phyloP scores from a whole-genome alignment of 2,797 vertebrate genomes.

The Alcedo quadribrachys region DNA sequence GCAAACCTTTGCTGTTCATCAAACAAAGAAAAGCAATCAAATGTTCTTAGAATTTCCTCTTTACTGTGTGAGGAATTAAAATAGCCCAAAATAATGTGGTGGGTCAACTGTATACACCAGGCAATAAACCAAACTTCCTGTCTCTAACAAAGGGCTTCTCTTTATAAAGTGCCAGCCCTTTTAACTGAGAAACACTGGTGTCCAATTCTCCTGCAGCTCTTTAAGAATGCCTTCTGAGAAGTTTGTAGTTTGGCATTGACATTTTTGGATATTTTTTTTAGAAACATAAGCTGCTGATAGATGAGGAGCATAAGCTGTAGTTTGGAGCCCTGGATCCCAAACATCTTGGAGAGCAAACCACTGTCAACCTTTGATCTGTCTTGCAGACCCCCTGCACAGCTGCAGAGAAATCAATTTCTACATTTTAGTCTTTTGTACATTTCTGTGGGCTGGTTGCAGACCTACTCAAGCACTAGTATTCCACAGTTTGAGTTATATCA shows the following conservation, averaged over 20 bases:
- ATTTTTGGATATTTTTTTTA: neutral
- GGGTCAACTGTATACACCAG: slow-evolving; percentile 58
- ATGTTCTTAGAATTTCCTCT: slow-evolving; percentile 58
- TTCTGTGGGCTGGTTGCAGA: neutral
- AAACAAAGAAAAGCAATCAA: slow-evolving; percentile 63
- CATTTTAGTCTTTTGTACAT: neutral
- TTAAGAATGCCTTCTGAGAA: slow-evolving; percentile 40
- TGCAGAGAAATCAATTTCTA: neutral
- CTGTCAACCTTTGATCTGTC: slow-evolving; percentile 5
- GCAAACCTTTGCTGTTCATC: slow-evolving; percentile 38
- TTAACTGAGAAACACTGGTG: slow-evolving; percentile 51
- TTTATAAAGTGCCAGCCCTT: slow-evolving; percentile 63
- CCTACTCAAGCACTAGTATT: neutral
- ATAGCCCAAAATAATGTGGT: slow-evolving; percentile 64
- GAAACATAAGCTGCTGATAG: slow-evolving; percentile 37
- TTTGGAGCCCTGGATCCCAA: slow-evolving; percentile 1
- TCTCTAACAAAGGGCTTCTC: slow-evolving; percentile 62
- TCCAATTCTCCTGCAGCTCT: slow-evolving; percentile 47
- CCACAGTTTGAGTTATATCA: neutral
- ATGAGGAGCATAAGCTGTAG: slow-evolving; percentile 20
- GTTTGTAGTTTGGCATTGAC: slow-evolving; percentile 20
- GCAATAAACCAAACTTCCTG: slow-evolving; percentile 67
- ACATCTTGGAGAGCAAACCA: neutral
- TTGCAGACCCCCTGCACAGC: neutral
- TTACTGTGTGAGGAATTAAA: slow-evolving; percentile 65